Evolutionary conservation across 2,797 vertebrate species (phyloP), one percentile per base, ranked within the genome.

Genomic region (Notamacropus eugenii): DNA sequence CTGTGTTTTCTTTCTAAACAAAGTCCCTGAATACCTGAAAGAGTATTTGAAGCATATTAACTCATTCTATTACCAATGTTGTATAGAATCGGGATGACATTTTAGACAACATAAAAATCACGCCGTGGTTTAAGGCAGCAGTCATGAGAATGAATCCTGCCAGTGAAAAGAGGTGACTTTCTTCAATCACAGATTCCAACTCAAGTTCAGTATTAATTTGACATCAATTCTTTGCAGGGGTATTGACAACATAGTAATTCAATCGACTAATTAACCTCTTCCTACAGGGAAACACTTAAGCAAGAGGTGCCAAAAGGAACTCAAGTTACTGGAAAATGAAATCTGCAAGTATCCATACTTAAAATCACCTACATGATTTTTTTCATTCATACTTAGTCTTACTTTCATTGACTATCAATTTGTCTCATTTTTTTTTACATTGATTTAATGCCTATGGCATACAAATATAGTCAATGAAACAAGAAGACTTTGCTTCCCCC

Each of bases 261-360:
- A 97, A 94, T 95, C 98, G 98, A 96, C 96, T 98, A 98, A 99
- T 95, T 97, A 98, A 99, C 98, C 97, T 99, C 96, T 99, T 99
- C 99, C 98, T 99, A 99, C 99, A 99, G 99, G 99, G 93, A 99
- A 99, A 99, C 99, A 99, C 98, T 99, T 99, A 99, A 99, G 99
- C 99, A 99, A 99, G 99, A 99, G 99, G 98, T 99, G 99, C 99
- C 99, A 99, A 98, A 99, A 99, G 98, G 99, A 99, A 98, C 97
- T 98, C 54, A 97, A 98, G 98, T 98, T 99, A 98, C 99, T 99
- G 99, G 99, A 99, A 99, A 99, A 99, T 99, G 98, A 99, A 99
- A 99, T 99, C 99, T 99, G 99, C 99, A 99, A 99, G 99, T 99
- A 99, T 99, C 99, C 98, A 97, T 50, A 97, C 98, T 98, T 98